Evolutionary conservation across 2,797 vertebrate species (phyloP).

Genomic region (Hyperoplus immaculatus): DNA sequence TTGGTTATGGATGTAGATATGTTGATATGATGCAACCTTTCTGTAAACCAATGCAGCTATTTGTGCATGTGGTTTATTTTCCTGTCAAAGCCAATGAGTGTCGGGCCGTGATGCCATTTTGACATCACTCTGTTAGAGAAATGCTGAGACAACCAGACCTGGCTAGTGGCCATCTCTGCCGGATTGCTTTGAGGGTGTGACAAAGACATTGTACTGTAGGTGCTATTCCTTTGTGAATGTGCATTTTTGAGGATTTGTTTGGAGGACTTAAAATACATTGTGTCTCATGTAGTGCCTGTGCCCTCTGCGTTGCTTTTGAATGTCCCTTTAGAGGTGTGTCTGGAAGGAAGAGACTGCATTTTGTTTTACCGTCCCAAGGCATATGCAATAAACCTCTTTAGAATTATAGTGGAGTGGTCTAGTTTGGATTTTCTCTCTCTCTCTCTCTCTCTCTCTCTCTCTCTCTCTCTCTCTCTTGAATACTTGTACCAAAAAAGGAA

Average conservation of each 20-base stretch:
- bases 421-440: neutral
- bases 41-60: neutral
- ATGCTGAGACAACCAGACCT: slow-evolving; percentile 51
- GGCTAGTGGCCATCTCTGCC: slow-evolving; percentile 42
- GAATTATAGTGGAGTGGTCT: neutral
- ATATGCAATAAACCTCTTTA: neutral
- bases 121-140: slow-evolving; percentile 56
- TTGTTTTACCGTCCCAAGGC: neutral
- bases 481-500: neutral
- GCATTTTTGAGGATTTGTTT: slow-evolving; percentile 25
- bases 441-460: neutral
- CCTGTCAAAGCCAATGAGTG: slow-evolving; percentile 30
- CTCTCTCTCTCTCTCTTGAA: neutral
- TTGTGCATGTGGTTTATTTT: slow-evolving; percentile 32
- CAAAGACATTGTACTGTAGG: slow-evolving; percentile 29
- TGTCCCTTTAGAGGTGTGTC: slow-evolving; percentile 1
- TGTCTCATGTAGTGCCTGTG: neutral
- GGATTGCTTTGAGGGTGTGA: slow-evolving; percentile 29
- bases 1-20: slow-evolving; percentile 5
- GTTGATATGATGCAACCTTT: slow-evolving; percentile 1
- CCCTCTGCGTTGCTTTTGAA: neutral
- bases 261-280: neutral
- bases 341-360: slow-evolving; percentile 7
- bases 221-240: slow-evolving; percentile 25
- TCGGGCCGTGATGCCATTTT: slow-evolving; percentile 39